Evolutionary conservation across 1,140 invertebrate genomes (phyloP), one percentile per base, ranked within the genome.

Genomic region (Drosophila novamexicana): DNA sequence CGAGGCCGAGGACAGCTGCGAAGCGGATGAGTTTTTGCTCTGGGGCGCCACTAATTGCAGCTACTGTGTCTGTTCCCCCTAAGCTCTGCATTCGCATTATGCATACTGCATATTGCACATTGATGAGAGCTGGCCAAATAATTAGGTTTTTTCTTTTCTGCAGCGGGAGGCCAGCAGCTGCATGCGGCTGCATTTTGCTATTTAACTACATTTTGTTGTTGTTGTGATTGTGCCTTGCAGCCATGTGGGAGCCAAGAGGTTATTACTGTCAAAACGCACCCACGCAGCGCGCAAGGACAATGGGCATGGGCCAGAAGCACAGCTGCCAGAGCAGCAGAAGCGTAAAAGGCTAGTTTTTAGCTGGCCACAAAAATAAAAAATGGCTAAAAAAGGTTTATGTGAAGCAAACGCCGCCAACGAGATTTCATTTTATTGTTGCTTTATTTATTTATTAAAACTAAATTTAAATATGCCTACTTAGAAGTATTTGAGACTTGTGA

Each of bases 31-130:
- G 67, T 70, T 78, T 86, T 68, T 80, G 84, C 84, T 88, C 84
- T 89, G 83, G 84, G 84, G 73, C 45, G 84, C 80, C 84, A 71
- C 84, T 88, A 88, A 88, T 88, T 88, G 84, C 34, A 59, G 61
- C 70, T 37, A 12, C 37, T 76, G 9, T 42, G 12, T 34, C 18
- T 44, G 40, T 61, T 36, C 49, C 49, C 49, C 49, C n/a, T 34
- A 62, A 45, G 1, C 40, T 7, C 40, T 32, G 5, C 22, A 22
- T 22, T 22, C 22, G 22, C 34, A 6, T 62, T 65, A 34, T 77
- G 54, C 68, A 78, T 78, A 63, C 64, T 68, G 75, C 22, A 22
- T 22, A 29, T 29, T 29, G 22, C 22, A 29, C 5, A 29, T 29
- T 29, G 22, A 29, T 29, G 22, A 29, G 22, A 29, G 5, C 22